Evolutionary conservation across 1,140 invertebrate genomes (phyloP).

Genomic region (Phthorimaea operculella): DNA sequence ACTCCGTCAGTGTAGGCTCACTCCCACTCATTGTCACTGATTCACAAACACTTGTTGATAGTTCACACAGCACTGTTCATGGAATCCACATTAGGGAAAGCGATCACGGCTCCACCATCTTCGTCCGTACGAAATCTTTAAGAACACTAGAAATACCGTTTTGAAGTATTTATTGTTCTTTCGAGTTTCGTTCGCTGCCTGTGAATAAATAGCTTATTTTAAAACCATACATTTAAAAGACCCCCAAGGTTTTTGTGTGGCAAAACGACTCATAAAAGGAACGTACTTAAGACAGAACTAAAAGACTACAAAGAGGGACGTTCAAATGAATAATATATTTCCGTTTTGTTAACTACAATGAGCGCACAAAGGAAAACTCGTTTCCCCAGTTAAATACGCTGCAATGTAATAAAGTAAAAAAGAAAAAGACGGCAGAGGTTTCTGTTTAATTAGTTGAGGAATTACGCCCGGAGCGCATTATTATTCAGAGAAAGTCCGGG

Average conservation of each 20-base stretch:
- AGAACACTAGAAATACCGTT: slow-evolving; percentile 18
- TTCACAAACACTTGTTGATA: slow-evolving; percentile 25
- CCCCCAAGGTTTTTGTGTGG: slow-evolving; percentile 11
- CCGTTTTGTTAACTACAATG: neutral
- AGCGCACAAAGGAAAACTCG: slow-evolving; percentile 8
- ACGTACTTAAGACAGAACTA: too few relatives aligned
- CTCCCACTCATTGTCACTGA: slow-evolving; percentile 47
- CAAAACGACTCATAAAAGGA: slow-evolving; percentile 3
- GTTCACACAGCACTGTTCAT: slow-evolving; percentile 13
- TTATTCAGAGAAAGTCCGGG: too few relatives aligned
- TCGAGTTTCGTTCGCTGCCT: slow-evolving; percentile 13
- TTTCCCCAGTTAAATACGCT: neutral
- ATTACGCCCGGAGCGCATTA: too few relatives aligned
- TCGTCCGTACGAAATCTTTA: slow-evolving; percentile 16
- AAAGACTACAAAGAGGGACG: too few relatives aligned
- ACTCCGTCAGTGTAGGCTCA: slow-evolving; percentile 55
- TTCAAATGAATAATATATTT: too few relatives aligned
- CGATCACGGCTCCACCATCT: slow-evolving; percentile 34
- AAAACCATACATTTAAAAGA: neutral
- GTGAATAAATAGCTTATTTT: neutral
- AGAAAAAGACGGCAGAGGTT: neutral
- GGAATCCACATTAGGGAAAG: slow-evolving; percentile 10
- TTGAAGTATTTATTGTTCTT: slow-evolving; percentile 16
- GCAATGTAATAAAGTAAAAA: slow-evolving; percentile 9
- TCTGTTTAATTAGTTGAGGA: neutral